phyloP scores from a whole-genome alignment of 2,113 vertebrate genomes.

The Myrmecophaga tridactyla region DNA sequence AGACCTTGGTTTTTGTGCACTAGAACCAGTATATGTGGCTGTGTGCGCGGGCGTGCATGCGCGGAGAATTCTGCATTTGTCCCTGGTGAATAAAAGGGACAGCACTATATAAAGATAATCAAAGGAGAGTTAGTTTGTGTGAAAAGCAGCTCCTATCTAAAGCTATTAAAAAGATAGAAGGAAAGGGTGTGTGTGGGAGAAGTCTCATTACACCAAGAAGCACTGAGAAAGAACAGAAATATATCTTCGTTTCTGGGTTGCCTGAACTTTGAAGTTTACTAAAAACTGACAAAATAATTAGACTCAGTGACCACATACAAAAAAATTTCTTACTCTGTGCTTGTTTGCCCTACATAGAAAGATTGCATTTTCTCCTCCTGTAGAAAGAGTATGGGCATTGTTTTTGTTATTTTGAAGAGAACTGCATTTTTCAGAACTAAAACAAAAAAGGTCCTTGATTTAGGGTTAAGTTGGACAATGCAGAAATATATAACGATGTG shows the following conservation, averaged over 20 bases:
- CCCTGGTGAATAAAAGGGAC: background rate
- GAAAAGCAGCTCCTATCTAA: background rate
- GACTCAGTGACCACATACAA: background rate
- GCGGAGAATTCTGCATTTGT: background rate
- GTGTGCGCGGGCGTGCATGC: rapidly evolving
- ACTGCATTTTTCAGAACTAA: background rate
- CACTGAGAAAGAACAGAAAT: background rate
- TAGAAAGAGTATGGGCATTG: background rate
- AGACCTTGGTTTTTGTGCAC: background rate
- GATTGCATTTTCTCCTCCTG: background rate
- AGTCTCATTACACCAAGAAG: background rate
- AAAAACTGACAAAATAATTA: background rate
- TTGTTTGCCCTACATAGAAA: background rate
- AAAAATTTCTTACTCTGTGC: background rate
- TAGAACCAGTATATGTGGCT: background rate
- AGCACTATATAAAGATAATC: background rate
- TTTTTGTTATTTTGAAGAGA: background rate
- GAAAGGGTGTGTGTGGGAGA: background rate
- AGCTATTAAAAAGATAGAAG: background rate
- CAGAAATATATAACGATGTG: background rate
- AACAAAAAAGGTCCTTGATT: background rate
- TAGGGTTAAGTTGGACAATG: background rate
- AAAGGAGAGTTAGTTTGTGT: background rate
- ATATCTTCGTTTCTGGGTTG: background rate
- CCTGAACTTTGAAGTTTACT: background rate